Evolutionary conservation across 2,113 vertebrate genomes (phyloP).

Genomic region (Thunnus thynnus): DNA sequence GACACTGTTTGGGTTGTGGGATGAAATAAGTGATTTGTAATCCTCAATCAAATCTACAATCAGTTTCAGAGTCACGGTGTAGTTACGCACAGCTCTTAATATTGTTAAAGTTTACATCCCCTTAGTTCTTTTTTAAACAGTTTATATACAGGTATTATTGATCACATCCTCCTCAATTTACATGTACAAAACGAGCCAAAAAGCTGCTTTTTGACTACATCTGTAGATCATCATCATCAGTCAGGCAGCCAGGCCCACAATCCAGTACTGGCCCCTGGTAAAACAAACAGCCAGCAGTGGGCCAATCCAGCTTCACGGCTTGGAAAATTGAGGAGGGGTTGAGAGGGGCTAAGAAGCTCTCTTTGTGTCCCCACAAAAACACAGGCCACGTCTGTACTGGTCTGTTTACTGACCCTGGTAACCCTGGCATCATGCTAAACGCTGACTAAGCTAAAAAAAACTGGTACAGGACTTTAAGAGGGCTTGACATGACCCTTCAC

Average conservation of each 20-base stretch:
- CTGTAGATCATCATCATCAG: not conserved
- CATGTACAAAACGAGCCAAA: not conserved
- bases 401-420: conserved; percentile 62
- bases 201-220: not conserved
- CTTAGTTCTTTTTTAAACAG: not conserved
- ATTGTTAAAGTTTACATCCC: no score
- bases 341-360: conserved; percentile 53
- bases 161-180: not conserved
- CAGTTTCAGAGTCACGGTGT: conserved; percentile 4
- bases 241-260: conserved; percentile 13
- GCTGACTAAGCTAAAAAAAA: conserved; percentile 48
- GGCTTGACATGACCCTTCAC: conserved; percentile 28
- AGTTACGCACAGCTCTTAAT: not conserved
- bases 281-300: conserved; percentile 61
- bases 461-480: conserved; percentile 26
- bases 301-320: conserved; percentile 32
- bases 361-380: conserved; percentile 77
- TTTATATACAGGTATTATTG: not conserved
- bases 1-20: conserved; percentile 59
- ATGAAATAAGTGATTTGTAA: conserved; percentile 34
- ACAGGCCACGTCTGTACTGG: conserved; percentile 64
- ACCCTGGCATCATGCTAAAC: conserved; percentile 55
- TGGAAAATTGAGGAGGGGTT: conserved; percentile 34
- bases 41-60: conserved; percentile 22
- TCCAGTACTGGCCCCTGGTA: conserved; percentile 23